Percentiles rank a stretch among this genome's conserved stretches.
These are phyloP conservation scores for Mesoclemmys tuberculata DNA, from an alignment of 2,113 vertebrate genomes.

Conservation along the genomic window DNA sequence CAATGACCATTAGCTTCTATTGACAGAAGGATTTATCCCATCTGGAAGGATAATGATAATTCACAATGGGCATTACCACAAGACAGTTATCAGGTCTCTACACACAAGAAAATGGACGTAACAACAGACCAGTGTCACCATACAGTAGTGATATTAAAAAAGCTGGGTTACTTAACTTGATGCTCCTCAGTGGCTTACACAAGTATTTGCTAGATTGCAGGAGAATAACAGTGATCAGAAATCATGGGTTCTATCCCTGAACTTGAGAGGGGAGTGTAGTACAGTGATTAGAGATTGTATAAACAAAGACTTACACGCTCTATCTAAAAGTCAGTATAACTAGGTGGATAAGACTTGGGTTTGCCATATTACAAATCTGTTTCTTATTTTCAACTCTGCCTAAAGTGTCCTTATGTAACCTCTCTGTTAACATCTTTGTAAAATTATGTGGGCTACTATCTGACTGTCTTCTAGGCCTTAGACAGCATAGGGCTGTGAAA, in stretches of 20 bases:
- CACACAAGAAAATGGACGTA: neutral
- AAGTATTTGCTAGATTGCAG: neutral
- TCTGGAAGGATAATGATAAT: constrained; percentile 7
- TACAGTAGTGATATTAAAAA: neutral
- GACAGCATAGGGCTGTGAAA: neutral
- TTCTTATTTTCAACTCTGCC: neutral
- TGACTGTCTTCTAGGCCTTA: neutral
- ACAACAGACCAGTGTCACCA: neutral
- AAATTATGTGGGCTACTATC: neutral
- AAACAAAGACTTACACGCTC: neutral
- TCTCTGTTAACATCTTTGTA: neutral
- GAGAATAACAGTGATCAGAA: neutral
- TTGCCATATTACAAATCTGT: neutral
- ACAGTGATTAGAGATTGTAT: neutral
- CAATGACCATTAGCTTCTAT: neutral
- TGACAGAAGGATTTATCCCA: neutral
- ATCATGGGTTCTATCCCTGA: neutral
- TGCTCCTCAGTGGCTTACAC: neutral
- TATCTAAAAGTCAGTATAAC: neutral
- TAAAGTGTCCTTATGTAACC: neutral
- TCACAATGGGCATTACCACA: neutral
- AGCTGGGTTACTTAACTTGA: neutral
- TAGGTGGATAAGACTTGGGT: neutral
- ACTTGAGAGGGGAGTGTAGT: neutral
- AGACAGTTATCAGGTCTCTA: neutral